Conservation (phyloP, 1,140 invertebrate genomes). For the Eupristina koningsbergeri region DNA sequence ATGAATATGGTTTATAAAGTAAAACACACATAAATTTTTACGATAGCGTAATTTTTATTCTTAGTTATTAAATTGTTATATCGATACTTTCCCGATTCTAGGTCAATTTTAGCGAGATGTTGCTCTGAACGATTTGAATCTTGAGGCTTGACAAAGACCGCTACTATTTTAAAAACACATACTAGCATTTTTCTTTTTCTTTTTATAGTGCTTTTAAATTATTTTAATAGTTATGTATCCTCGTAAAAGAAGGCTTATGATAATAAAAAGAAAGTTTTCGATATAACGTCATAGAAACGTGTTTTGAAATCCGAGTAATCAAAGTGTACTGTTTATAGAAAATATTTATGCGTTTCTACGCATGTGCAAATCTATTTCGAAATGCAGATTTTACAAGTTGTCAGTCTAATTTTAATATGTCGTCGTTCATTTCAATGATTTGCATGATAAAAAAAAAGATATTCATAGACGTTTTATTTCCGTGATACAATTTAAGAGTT, state of each 20-base stretch:
- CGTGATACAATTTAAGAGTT: too few species aligned
- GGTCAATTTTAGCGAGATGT: neutral
- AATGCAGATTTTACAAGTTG: neutral
- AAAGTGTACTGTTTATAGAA: neutral
- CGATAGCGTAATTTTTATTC: neutral
- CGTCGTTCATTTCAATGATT: neutral
- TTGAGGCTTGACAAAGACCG: neutral
- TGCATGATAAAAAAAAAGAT: neutral
- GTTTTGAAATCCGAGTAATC: slow-evolving; percentile 1
- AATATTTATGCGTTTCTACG: neutral
- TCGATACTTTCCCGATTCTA: neutral
- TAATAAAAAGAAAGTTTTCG: slow-evolving; percentile 1
- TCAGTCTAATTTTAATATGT: too few species aligned
- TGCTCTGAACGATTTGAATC: neutral
- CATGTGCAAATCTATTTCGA: neutral
- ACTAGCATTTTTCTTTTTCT: neutral
- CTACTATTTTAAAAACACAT: neutral
- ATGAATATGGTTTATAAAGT: neutral
- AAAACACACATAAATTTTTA: neutral
- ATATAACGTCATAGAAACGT: neutral
- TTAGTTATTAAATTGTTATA: neutral
- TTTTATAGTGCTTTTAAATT: neutral
- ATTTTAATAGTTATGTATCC: neutral
- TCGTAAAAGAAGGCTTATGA: neutral
- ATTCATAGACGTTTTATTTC: too few species aligned